Percentiles rank a stretch among this genome's conserved stretches.
phyloP scores from a whole-genome alignment of 2,113 vertebrate genomes.

The Elachura formosa region DNA sequence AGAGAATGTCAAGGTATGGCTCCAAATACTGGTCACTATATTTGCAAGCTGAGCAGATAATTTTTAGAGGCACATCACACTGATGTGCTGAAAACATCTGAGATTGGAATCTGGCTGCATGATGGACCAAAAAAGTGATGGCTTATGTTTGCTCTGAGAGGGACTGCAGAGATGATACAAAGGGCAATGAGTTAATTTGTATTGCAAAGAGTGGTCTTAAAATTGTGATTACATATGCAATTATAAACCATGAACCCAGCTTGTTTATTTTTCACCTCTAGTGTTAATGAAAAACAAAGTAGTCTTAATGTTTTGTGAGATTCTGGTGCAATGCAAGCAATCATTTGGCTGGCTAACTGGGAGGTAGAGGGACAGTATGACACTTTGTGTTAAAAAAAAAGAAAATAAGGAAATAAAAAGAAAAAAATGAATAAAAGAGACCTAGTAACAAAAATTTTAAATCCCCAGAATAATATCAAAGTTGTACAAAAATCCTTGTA shows the following conservation, averaged over 20 bases:
- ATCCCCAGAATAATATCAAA: background rate
- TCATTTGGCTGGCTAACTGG: background rate
- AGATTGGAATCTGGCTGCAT: background rate
- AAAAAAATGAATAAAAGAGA: background rate
- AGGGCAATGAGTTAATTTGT: slow-evolving; percentile 25
- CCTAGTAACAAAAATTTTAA: background rate
- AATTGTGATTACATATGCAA: slow-evolving; percentile 32
- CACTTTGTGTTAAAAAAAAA: background rate
- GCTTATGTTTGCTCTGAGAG: background rate
- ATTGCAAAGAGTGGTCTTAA: slow-evolving; percentile 23
- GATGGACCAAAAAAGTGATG: background rate
- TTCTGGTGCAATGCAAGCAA: background rate
- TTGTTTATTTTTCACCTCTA: background rate
- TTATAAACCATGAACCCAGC: slow-evolving; percentile 3
- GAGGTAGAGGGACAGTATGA: background rate
- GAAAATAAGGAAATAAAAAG: background rate
- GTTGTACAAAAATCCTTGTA: background rate
- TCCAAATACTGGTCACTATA: background rate
- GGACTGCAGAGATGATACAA: background rate
- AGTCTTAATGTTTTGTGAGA: slow-evolving; percentile 5
- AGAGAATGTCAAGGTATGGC: background rate
- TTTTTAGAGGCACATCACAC: background rate
- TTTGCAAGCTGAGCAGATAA: background rate
- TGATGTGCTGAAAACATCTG: background rate
- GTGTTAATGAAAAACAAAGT: slow-evolving; percentile 38